Conservation (phyloP, 2,113 vertebrate species). For the Sceloporus undulatus region DNA sequence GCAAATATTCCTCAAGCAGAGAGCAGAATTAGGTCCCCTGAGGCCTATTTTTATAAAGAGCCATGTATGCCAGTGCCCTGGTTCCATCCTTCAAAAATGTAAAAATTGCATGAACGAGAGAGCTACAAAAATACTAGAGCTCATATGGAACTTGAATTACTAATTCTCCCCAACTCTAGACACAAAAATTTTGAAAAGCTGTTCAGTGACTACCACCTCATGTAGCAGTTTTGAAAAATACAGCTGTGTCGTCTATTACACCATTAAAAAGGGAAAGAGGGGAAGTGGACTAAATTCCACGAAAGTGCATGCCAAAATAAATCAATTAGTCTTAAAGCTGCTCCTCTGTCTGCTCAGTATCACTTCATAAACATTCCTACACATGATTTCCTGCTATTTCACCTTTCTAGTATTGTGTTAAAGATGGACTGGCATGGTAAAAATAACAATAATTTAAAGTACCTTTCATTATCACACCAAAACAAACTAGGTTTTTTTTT, state of each 20-base stretch:
- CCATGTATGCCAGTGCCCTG: neutral
- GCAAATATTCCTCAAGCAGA: too few species aligned
- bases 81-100: neutral
- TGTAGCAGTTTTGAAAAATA: too few species aligned
- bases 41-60: neutral
- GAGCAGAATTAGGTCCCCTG: neutral
- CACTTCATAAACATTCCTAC: neutral
- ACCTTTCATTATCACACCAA: too few species aligned
- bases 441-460: too few species aligned
- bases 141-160: neutral
- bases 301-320: too few species aligned
- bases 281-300: too few species aligned
- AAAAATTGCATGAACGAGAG: neutral
- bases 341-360: too few species aligned
- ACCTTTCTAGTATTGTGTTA: neutral
- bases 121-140: neutral
- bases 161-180: neutral
- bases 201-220: neutral
- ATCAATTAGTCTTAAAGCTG: too few species aligned
- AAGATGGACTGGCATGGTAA: too few species aligned
- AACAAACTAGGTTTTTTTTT: too few species aligned
- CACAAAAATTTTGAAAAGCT: neutral
- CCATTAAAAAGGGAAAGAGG: too few species aligned
- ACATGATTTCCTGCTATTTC: neutral
- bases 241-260: too few species aligned